Evolutionary conservation across 2,113 vertebrate genomes (phyloP), one percentile per base, ranked within the genome.

Genomic region (Corapipo altera): DNA sequence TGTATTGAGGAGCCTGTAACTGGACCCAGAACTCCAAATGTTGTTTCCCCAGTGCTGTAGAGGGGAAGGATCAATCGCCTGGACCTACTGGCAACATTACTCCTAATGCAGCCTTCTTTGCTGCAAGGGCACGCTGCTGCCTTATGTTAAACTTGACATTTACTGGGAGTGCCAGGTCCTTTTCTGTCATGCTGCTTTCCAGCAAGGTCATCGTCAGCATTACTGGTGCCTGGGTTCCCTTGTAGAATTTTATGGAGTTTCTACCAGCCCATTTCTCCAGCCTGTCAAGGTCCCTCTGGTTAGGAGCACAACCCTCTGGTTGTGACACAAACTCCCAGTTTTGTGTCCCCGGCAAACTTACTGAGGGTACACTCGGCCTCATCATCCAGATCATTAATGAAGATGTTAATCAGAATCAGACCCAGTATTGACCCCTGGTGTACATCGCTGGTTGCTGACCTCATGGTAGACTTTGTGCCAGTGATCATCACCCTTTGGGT

Each of bases 1-100:
- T 66, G 26, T 69, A 9, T 12, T 35, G 58, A 57, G 28, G 15
- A 91, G 12, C 27, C 30, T 43, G 81, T 49, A 88, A n/a, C 22
- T 28, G 28, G 27, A 67, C 5, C 8, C 13, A 58, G 41, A 19
- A 74, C 15, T 62, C 30, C 41, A 54, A 28, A 5, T 39, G 5
- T n/a, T 28, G 20, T 51, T 15, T 81, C 52, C 41, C 12, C 27
- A 64, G 26, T 57, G 43, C 37, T 62, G 20, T 8, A 9, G 55
- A 76, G 65, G 14, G 19, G 21, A 89, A 87, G 3, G 8, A 84
- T 61, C 22, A 18, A 17, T 19, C 73, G 24, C 27, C 37, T 87
- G 0, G 0, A 6, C 24, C 69, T 66, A 32, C 51, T 77, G 37
- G 33, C 16, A 73, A 4, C 17, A 11, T 11, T 61, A 3, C 5